Evolutionary conservation across 2,797 vertebrate species (phyloP).

Genomic region (Cryptoprocta ferox): DNA sequence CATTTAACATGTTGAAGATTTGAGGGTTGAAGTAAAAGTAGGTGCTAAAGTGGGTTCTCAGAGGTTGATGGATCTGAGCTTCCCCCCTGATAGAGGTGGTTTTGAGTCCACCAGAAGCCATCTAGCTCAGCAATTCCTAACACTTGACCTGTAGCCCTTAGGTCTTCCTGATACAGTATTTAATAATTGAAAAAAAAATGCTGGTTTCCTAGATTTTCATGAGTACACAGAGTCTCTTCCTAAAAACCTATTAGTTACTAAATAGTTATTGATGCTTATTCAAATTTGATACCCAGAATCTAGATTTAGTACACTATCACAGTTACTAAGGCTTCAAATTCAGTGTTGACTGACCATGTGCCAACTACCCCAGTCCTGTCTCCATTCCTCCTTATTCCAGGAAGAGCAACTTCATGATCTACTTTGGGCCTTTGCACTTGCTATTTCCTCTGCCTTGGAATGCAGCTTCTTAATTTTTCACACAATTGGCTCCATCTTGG

Average conservation of each 20-base stretch:
- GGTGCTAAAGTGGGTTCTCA: neutral
- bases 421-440: neutral
- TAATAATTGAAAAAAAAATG: neutral
- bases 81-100: neutral
- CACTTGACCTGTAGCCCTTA: neutral
- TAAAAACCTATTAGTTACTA: neutral
- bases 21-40: neutral
- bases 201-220: neutral
- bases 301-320: neutral
- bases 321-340: neutral
- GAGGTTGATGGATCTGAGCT: neutral
- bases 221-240: neutral
- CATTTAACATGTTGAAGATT: neutral
- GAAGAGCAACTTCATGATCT: neutral
- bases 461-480: neutral
- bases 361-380: neutral
- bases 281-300: neutral
- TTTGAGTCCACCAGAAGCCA: neutral
- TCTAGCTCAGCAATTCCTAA: neutral
- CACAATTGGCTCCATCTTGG: neutral
- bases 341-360: neutral
- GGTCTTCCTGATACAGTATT: neutral
- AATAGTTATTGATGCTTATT: neutral
- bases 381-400: neutral
- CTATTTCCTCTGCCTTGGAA: neutral